Evolutionary conservation across 2,797 vertebrate species (phyloP).

Genomic region (Pelochelys cantorii): DNA sequence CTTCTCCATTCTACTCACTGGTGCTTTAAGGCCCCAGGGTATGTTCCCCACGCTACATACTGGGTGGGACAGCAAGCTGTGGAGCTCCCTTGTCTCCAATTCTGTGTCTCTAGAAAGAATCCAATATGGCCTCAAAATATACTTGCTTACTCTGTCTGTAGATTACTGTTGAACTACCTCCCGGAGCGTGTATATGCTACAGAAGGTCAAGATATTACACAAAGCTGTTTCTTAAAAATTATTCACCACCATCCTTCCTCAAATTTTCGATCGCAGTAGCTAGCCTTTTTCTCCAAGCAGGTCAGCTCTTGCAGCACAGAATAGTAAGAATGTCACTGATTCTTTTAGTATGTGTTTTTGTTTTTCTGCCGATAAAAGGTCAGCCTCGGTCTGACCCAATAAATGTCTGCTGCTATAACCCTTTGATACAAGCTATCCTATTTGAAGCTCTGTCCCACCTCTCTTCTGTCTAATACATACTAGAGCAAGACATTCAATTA

Average conservation of each 20-base stretch:
- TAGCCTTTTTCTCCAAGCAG: neutral
- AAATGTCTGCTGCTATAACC: neutral
- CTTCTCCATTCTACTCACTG: neutral
- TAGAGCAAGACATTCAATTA: neutral
- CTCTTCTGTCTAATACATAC: neutral
- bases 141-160: neutral
- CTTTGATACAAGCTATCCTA: neutral
- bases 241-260: neutral
- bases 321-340: neutral
- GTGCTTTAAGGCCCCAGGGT: neutral
- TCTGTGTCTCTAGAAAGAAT: neutral
- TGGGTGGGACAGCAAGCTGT: neutral
- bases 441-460: neutral
- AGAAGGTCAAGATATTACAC: neutral
- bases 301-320: neutral
- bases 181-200: neutral
- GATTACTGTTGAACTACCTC: neutral
- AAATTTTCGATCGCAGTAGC: neutral
- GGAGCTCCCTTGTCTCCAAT: no score
- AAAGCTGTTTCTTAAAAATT: neutral
- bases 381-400: neutral
- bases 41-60: neutral
- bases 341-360: neutral
- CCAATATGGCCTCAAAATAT: neutral
- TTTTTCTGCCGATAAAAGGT: no score